Base-by-base conservation (phyloP, 2,888 invertebrate species). In the Agonum fuliginosum region DNA sequence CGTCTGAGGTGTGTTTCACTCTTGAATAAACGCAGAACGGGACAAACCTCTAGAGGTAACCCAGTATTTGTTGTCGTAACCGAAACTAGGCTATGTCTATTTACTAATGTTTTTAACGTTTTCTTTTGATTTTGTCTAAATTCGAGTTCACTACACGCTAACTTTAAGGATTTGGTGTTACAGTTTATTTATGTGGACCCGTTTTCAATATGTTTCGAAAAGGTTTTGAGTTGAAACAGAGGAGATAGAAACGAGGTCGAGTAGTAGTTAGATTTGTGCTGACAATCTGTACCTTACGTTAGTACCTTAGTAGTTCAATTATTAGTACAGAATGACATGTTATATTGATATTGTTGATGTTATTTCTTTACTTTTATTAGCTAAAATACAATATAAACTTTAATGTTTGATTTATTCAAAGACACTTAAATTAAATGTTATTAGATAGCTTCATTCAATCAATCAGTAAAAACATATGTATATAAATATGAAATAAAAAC, bases 151-250 rank as follows among this genome's bases (percentile, higher is more conserved):
- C 77, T 77, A 77, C 43, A n/a, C 20, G 48, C 77, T 77, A 77
- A 69, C 54, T 41, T 75, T 58, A 54, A 70, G 70, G 76, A 70
- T 77, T 75, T 77, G 77, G 77, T 77, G 77, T 77, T 77, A 70
- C 43, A 70, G 70, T 77, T 77, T 30, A 43, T 20, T 34, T 62
- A 46, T 54, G 77, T 77, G 77, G 77, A 77, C 77, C 77, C 77
- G 69, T 54, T 70, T 77, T 69, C 51, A 67, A 75, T 74, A 74
- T 75, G 67, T 75, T 67, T 75, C 67, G 65, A 75, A 34, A 62
- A 27, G 46, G 27, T 51, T 48, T 22, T 65, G 12, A 20, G 17
- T 54, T 22, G 37, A 37, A 41, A 67, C 41, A 41, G 41, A 41
- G 12, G 22, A 27, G 17, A 62, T 58, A 62, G 58, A 62, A 62